A percentile compares a stretch with the other conserved stretches of the same genome.
Conservation (phyloP, 2,797 vertebrate genomes). For the Dryobates pubescens region DNA sequence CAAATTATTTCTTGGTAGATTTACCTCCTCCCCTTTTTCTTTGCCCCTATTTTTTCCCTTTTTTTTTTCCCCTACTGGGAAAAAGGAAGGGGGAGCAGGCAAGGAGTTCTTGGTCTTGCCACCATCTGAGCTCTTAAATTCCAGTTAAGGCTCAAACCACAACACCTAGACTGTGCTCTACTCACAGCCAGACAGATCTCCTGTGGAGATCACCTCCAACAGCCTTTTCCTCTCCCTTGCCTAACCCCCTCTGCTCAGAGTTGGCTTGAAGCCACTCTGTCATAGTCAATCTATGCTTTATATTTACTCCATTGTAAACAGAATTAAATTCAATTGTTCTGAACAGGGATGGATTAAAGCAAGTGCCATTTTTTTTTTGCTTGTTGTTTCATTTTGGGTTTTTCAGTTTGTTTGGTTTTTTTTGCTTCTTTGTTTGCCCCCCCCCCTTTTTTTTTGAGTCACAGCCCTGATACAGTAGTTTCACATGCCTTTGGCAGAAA, state of each 20-base stretch:
- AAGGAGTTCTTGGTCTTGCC: too few relatives aligned
- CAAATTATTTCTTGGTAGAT: too few relatives aligned
- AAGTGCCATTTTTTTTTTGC: background rate
- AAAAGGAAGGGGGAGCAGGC: too few relatives aligned
- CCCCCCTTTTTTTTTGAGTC: background rate
- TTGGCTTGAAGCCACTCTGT: background rate
- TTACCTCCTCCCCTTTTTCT: too few relatives aligned
- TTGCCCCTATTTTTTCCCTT: too few relatives aligned
- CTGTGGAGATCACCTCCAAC: background rate
- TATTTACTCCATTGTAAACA: background rate
- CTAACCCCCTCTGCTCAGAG: background rate
- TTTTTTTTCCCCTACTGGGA: too few relatives aligned
- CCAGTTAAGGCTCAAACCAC: too few relatives aligned
- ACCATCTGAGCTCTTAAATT: too few relatives aligned
- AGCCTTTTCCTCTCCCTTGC: background rate
- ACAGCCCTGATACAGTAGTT: constrained; percentile 1
- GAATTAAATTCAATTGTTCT: background rate
- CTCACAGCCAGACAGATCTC: background rate
- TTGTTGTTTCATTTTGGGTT: background rate
- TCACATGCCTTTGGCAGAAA: constrained; percentile 47
- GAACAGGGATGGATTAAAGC: background rate
- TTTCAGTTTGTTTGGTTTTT: background rate
- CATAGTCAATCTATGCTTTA: background rate
- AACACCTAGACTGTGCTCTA: background rate
- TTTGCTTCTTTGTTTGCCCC: background rate